Conservation (phyloP, 2,888 invertebrate genomes). For the Orchesella flavescens region DNA sequence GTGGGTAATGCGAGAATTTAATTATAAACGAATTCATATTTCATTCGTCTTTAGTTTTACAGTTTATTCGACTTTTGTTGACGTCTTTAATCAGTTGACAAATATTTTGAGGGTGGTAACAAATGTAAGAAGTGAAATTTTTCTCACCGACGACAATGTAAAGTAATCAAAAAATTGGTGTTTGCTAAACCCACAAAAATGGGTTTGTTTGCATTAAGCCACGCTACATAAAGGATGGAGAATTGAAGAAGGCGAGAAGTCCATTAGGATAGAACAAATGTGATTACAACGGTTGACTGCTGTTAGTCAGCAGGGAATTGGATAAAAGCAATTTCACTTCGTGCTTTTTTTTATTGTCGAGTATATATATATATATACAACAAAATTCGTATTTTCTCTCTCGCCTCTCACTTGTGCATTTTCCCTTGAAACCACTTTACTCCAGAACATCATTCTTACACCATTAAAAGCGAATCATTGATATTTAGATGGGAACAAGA, state of each 20-base stretch:
- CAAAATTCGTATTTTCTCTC: constrained; percentile 2
- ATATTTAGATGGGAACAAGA: neutral
- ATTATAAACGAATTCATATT: no score
- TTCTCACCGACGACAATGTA: no score
- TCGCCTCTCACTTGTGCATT: neutral
- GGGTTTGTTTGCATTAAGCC: constrained; percentile 65
- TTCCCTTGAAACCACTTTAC: constrained; percentile 24
- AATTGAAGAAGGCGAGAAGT: constrained; percentile 65
- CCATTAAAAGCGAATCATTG: constrained; percentile 2
- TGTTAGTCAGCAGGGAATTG: constrained; percentile 42
- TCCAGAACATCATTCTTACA: neutral
- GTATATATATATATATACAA: neutral
- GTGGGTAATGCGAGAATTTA: no score
- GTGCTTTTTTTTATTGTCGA: neutral
- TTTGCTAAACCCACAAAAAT: no score
- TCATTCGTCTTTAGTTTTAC: no score
- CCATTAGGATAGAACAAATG: constrained; percentile 71
- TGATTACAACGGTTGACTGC: constrained; percentile 60
- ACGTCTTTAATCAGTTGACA: no score
- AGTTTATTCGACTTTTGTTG: no score
- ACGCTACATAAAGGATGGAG: no score
- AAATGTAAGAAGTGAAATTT: no score
- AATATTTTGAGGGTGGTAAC: no score
- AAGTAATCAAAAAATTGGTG: no score
- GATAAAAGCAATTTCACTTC: neutral